These are phyloP conservation scores for Microctonus aethiopoides DNA, from an alignment of 2,888 invertebrate species.

Conservation along the genomic window DNA sequence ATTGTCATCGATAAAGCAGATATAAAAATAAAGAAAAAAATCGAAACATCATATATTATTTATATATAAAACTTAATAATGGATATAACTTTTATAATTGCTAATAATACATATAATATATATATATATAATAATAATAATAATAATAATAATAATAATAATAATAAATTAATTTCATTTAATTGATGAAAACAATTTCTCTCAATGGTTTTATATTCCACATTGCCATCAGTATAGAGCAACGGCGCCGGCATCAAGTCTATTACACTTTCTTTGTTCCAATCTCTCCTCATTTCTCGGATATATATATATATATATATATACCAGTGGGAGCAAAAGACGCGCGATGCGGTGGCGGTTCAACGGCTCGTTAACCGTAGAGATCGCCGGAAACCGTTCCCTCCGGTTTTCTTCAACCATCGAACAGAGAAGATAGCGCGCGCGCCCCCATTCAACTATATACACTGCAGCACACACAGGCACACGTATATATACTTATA, in stretches of 20 bases:
- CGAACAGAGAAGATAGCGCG: not conserved
- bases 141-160: no score
- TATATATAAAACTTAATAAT: no score
- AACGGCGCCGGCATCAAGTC: not conserved
- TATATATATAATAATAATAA: no score
- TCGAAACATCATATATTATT: no score
- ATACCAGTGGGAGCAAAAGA: conserved; percentile 3
- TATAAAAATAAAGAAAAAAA: not conserved
- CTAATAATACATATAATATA: not conserved
- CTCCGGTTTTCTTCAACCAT: conserved; percentile 24
- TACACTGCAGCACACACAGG: not conserved
- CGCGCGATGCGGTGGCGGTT: conserved; percentile 21
- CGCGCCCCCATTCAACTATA: not conserved
- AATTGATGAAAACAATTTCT: not conserved
- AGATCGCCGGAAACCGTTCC: conserved; percentile 38
- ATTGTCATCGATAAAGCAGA: not conserved
- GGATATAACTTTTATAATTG: not conserved
- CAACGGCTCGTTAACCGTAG: conserved; percentile 34
- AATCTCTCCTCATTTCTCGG: conserved; percentile 21
- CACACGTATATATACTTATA: not conserved
- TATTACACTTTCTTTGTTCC: conserved; percentile 32
- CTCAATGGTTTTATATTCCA: not conserved
- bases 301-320: not conserved
- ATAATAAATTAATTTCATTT: not conserved
- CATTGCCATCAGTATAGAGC: not conserved